Base-by-base conservation (phyloP, 1,140 invertebrate genomes). In the Belonocnema kinseyi region DNA sequence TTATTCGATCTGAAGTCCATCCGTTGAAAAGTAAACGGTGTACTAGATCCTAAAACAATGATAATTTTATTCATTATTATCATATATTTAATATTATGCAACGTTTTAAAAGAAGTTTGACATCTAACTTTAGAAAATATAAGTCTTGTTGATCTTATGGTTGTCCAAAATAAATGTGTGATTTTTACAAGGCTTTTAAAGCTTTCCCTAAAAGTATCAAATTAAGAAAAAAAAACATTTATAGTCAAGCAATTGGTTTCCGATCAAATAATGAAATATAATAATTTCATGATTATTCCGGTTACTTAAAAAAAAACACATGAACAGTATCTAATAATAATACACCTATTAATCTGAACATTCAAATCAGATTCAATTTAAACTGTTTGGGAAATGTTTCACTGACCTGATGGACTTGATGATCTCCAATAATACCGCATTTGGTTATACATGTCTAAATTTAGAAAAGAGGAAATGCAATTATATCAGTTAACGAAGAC, bases 1-100 rank as follows among this genome's bases (percentile, higher is more conserved):
- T 82, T 88, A 73, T 88, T 91, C 46, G 87, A 84, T 85, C 88
- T 86, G 82, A 92, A 90, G 75, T 91, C 91, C 81, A 92, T 26
- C 77, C 86, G 86, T 77, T 90, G 87, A 85, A 90, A 90, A 81
- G 84, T 90, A 80, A 91, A 91, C 61, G 86, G 73, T 77, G 88
- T 87, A 33, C 80, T 80, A 51, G 87, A 87, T 81, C 90, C 90
- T 91, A 74, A 14, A 85, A 85, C 53, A 53, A 51, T 77, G 80
- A 81, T 74, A 40, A 16, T n/a, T 7, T 17, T n/a, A 71, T 8
- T 76, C 33, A 78, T 54, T 50, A 58, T 73, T 73, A 75, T 61
- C 61, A 52, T 13, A 66, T 72, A 70, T 78, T 50, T 19, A 26
- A 72, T 19, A 52, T 17, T 17, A 51, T 46, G 14, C 10, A 71